A percentile compares a stretch with the other conserved stretches of the same genome.
phyloP scores from a whole-genome alignment of 2,797 vertebrate species.

The Adrianichthys oophorus region DNA sequence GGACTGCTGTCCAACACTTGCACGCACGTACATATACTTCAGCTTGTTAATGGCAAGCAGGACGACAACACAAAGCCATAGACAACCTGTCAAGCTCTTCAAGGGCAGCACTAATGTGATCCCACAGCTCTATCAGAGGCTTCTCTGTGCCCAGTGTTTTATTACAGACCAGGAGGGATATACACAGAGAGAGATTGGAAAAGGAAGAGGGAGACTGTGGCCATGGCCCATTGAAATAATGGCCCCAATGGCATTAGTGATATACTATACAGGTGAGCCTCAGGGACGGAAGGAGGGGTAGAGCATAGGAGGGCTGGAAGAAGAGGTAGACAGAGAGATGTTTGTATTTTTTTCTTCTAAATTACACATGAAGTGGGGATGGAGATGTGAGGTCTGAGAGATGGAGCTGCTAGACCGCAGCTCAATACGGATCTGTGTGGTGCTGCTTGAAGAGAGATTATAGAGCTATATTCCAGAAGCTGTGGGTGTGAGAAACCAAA shows the following conservation, averaged over 20 bases:
- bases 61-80: conserved; percentile 66
- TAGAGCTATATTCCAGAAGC: conserved; percentile 57
- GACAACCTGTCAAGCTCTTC: conserved; percentile 76
- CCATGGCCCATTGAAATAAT: conserved; percentile 68
- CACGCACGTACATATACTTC: conserved; percentile 24
- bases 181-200: conserved; percentile 54
- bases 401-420: conserved; percentile 52
- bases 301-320: conserved; percentile 2
- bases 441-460: conserved; percentile 63
- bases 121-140: conserved; percentile 77
- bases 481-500: conserved; percentile 69
- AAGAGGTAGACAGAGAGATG: conserved; percentile 35
- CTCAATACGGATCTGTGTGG: conserved; percentile 64
- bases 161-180: conserved; percentile 68
- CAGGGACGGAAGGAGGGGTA: conserved; percentile 17
- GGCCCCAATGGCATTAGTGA: conserved; percentile 58
- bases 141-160: conserved; percentile 67
- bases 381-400: conserved; percentile 56
- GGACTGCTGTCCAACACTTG: conserved; percentile 20
- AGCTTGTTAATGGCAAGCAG: conserved; percentile 71
- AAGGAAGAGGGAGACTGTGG: conserved; percentile 48
- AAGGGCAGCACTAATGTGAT: conserved; percentile 76
- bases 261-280: conserved; percentile 66
- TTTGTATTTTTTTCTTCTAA: conserved; percentile 32
- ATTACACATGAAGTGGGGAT: conserved; percentile 53